phyloP scores from a whole-genome alignment of 2,797 vertebrate species.

The Syngnathus acus region DNA sequence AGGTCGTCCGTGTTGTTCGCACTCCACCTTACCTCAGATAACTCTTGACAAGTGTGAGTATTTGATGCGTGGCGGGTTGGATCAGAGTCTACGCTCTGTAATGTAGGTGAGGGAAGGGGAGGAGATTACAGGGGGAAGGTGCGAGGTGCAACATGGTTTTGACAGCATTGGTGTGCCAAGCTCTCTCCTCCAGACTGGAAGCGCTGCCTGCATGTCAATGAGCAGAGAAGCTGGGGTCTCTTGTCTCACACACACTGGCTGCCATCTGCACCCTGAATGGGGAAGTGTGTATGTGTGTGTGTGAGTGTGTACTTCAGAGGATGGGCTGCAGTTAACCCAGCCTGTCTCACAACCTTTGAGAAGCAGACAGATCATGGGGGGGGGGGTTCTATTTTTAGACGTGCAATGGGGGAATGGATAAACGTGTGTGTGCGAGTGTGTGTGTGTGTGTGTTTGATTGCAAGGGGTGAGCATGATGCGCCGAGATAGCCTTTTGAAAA shows the following conservation, averaged over 20 bases:
- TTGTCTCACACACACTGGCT: constrained; percentile 61
- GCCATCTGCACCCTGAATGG: constrained; percentile 70
- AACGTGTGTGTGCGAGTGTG: constrained; percentile 21
- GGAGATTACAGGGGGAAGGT: neutral
- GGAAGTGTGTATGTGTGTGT: constrained; percentile 18
- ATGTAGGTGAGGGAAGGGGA: neutral
- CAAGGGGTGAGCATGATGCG: constrained; percentile 54
- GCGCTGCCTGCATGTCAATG: constrained; percentile 61
- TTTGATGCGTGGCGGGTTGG: neutral
- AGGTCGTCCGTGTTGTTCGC: neutral
- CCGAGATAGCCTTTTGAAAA: constrained; percentile 52
- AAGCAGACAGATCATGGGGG: constrained; percentile 60
- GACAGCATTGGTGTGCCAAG: constrained; percentile 33
- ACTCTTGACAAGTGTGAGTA: neutral
- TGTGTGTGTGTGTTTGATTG: constrained; percentile 33
- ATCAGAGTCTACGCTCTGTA: neutral
- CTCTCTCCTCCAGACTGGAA: constrained; percentile 36
- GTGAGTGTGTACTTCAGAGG: constrained; percentile 34
- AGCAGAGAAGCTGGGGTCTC: constrained; percentile 51
- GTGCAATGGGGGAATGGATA: constrained; percentile 47
- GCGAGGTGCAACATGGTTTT: constrained; percentile 27
- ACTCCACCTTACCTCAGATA: neutral
- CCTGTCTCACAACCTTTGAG: constrained; percentile 55
- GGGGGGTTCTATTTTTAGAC: constrained; percentile 62
- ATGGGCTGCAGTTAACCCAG: constrained; percentile 52